Percentiles rank a stretch among this genome's conserved stretches.
Conservation (phyloP, 2,888 invertebrate genomes). For the Drosophila prolongata region DNA sequence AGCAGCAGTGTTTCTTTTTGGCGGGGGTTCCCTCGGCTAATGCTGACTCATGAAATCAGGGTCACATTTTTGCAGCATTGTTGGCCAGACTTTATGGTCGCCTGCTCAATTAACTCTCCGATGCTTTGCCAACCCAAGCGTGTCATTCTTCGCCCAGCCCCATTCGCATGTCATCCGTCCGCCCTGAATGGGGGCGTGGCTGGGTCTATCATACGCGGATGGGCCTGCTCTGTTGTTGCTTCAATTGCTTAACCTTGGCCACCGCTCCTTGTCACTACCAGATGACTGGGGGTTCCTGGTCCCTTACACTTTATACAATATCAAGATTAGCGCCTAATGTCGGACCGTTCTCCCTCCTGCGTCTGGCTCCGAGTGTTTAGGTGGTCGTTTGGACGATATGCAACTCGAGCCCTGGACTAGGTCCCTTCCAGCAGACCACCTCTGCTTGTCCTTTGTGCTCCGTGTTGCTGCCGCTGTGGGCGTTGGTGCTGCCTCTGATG, state of each 20-base stretch:
- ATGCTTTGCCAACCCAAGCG: conserved; percentile 25
- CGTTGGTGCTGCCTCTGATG: conserved; percentile 43
- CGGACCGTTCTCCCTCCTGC: conserved; percentile 9
- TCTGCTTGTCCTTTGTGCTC: conserved; percentile 21
- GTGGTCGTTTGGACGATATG: background rate
- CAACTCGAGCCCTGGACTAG: conserved; percentile 1
- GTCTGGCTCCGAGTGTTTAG: conserved; percentile 1
- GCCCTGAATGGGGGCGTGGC: conserved; percentile 17
- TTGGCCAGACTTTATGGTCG: conserved; percentile 83
- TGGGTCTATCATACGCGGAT: background rate
- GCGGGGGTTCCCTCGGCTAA: conserved; percentile 36
- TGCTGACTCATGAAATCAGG: conserved; percentile 83
- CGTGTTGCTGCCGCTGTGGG: conserved; percentile 36
- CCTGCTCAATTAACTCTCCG: conserved; percentile 84
- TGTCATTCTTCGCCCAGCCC: conserved; percentile 18
- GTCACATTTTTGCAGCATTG: conserved; percentile 83
- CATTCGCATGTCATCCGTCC: conserved; percentile 12
- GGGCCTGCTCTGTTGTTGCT: conserved; percentile 9
- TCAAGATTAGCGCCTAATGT: conserved; percentile 73
- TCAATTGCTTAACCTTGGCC: conserved; percentile 53
- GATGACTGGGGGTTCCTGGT: conserved; percentile 35
- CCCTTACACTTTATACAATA: conserved; percentile 36
- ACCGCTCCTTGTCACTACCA: conserved; percentile 65
- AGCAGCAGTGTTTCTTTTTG: background rate
- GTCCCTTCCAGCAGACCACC: background rate